Evolutionary conservation across 2,113 vertebrate species (phyloP).

Genomic region (Thamnophis sirtalis): DNA sequence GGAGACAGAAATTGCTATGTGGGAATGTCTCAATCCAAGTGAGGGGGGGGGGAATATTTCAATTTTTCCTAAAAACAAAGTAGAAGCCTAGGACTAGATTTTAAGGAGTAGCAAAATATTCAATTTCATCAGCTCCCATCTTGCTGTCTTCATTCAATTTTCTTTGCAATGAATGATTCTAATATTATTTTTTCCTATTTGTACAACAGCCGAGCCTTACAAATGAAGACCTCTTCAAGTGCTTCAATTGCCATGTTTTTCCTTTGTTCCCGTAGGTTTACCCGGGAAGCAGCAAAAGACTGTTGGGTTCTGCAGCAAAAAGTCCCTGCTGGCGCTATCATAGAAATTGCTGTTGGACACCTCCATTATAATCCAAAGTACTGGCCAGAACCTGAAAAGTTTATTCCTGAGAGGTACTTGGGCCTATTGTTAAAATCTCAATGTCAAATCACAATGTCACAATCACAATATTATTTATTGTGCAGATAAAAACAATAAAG

Average conservation of each 20-base stretch:
- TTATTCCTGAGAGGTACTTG: slow-evolving; percentile 86
- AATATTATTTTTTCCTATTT: background rate
- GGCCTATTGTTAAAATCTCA: background rate
- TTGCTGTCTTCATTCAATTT: background rate
- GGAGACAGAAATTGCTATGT: background rate
- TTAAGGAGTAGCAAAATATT: background rate
- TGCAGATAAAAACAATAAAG: background rate
- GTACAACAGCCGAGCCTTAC: background rate
- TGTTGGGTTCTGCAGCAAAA: slow-evolving; percentile 77
- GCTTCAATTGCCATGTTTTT: slow-evolving; percentile 18
- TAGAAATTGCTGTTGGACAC: slow-evolving; percentile 83
- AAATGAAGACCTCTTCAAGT: background rate
- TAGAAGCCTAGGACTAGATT: background rate
- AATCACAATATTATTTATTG: background rate
- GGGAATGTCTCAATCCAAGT: background rate
- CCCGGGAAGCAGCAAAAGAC: slow-evolving; percentile 76
- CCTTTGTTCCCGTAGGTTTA: slow-evolving; percentile 71
- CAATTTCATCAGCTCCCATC: background rate
- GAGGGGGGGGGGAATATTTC: no score
- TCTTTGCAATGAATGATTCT: background rate
- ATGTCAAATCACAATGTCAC: background rate
- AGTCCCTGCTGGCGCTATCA: slow-evolving; percentile 76
- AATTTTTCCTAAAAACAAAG: background rate
- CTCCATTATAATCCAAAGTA: slow-evolving; percentile 83
- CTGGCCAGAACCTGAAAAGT: slow-evolving; percentile 85